Evolutionary conservation across 2,113 vertebrate species (phyloP).

Genomic region (Erythrocercus mccallii): DNA sequence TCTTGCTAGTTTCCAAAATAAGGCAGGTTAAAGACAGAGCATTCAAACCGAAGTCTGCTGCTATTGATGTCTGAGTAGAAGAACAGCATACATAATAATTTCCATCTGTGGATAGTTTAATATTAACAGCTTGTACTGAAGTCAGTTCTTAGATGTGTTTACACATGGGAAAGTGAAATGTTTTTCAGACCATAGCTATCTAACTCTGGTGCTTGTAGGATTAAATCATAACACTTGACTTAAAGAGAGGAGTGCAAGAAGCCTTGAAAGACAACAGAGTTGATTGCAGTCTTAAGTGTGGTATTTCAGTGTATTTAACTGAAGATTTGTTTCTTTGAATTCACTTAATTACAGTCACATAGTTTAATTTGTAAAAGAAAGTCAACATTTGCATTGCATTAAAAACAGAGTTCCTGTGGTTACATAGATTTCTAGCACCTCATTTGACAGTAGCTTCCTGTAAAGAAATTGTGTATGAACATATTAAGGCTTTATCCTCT

Average conservation of each 20-base stretch:
- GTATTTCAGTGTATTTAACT: slow-evolving; percentile 42
- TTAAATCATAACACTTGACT: slow-evolving; percentile 42
- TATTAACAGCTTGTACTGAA: slow-evolving; percentile 4
- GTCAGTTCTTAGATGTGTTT: slow-evolving; percentile 35
- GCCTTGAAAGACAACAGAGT: slow-evolving; percentile 11
- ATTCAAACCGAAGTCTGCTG: slow-evolving; percentile 6
- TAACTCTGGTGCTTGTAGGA: neutral
- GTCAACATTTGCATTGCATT: slow-evolving; percentile 46
- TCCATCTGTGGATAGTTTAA: slow-evolving; percentile 13
- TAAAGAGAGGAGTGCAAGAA: slow-evolving; percentile 21
- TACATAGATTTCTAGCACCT: neutral
- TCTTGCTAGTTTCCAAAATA: slow-evolving; percentile 10
- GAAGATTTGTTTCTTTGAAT: slow-evolving; percentile 47
- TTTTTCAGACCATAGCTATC: slow-evolving; percentile 47
- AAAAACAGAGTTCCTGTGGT: slow-evolving; percentile 21
- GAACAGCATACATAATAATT: neutral
- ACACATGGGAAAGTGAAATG: slow-evolving; percentile 25
- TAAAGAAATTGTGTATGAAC: neutral
- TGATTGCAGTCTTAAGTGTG: slow-evolving; percentile 42
- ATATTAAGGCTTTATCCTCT: neutral
- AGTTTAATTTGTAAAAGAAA: slow-evolving; percentile 53
- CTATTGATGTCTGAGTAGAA: neutral
- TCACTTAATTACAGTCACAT: slow-evolving; percentile 41
- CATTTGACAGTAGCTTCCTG: slow-evolving; percentile 33
- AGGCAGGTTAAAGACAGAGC: neutral